A percentile compares a stretch with the other conserved stretches of the same genome.
Conservation (phyloP, 2,113 vertebrate species). For the Clupea harengus region DNA sequence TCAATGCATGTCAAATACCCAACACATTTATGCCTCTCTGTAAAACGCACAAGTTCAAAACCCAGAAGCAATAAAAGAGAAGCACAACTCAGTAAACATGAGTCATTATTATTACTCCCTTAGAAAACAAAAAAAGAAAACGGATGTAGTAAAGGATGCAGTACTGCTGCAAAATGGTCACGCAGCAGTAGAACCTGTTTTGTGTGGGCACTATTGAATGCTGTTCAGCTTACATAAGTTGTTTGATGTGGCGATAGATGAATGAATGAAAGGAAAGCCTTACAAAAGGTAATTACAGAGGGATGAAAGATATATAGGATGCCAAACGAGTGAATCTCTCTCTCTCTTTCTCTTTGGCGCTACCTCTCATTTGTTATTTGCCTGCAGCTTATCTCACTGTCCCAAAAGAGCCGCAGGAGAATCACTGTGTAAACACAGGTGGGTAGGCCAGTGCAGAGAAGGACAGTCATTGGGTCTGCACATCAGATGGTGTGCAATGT, state of each 20-base stretch:
- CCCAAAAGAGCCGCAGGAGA: conserved; percentile 47
- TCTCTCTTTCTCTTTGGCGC: neutral
- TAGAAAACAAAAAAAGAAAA: neutral
- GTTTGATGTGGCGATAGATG: conserved; percentile 3
- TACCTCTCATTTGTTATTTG: conserved; percentile 47
- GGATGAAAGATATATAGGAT: conserved; percentile 46
- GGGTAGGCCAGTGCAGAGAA: conserved; percentile 8
- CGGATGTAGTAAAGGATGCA: neutral
- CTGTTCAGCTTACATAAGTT: conserved; percentile 77
- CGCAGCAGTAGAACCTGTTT: neutral
- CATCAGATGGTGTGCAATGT: neutral
- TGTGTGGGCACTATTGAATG: neutral
- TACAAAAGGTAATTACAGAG: conserved; percentile 44
- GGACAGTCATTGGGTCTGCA: neutral
- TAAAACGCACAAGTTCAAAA: neutral
- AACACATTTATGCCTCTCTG: neutral
- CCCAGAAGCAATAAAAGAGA: neutral
- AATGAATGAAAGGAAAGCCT: neutral
- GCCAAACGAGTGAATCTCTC: conserved; percentile 45
- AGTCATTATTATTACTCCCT: neutral
- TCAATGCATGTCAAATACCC: neutral
- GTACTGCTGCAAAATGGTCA: neutral
- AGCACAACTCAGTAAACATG: neutral
- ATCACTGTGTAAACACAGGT: conserved; percentile 56
- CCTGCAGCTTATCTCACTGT: conserved; percentile 49